These are phyloP conservation scores for Platerodrilus igneus DNA, from an alignment of 2,888 invertebrate genomes.

Conservation along the genomic window DNA sequence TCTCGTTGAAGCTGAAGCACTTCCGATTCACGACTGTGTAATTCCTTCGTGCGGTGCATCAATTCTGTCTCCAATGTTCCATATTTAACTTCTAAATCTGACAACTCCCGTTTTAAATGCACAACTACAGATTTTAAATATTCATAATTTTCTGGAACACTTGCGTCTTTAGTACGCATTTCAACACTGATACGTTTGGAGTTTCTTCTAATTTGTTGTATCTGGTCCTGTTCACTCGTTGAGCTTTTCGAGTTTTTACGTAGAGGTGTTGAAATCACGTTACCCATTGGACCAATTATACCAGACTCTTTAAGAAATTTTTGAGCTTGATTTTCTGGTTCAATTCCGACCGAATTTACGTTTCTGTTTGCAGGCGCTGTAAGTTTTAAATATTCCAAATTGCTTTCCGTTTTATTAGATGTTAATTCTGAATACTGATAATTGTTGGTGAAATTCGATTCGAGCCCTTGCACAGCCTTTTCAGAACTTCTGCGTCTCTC, in stretches of 20 bases:
- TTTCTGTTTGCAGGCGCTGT: slow-evolving; percentile 38
- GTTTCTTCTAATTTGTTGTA: slow-evolving; percentile 36
- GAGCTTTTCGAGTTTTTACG: slow-evolving; percentile 36
- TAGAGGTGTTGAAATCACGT: slow-evolving; percentile 37
- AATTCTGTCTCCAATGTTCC: slow-evolving; percentile 54
- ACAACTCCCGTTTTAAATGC: slow-evolving; percentile 49
- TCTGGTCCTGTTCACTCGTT: slow-evolving; percentile 33
- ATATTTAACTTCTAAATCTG: slow-evolving; percentile 50
- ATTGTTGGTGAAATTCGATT: slow-evolving; percentile 12
- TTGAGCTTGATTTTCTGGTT: slow-evolving; percentile 38
- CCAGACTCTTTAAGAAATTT: slow-evolving; percentile 46
- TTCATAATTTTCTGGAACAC: slow-evolving; percentile 39
- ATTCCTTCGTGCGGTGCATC: slow-evolving; percentile 51
- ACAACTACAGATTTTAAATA: slow-evolving; percentile 47
- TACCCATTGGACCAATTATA: slow-evolving; percentile 44
- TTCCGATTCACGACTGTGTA: slow-evolving; percentile 55
- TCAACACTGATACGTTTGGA: slow-evolving; percentile 36
- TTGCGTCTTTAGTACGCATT: slow-evolving; percentile 32
- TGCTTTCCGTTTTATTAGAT: slow-evolving; percentile 26
- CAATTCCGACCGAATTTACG: slow-evolving; percentile 21
- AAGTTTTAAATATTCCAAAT: slow-evolving; percentile 39
- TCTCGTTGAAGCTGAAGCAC: slow-evolving; percentile 60
- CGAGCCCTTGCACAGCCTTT: slow-evolving; percentile 26
- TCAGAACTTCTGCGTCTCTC: slow-evolving; percentile 30
- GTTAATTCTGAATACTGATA: slow-evolving; percentile 16